Base-by-base conservation (phyloP, 2,888 invertebrate species). In the Chloroclystis v-ata region DNA sequence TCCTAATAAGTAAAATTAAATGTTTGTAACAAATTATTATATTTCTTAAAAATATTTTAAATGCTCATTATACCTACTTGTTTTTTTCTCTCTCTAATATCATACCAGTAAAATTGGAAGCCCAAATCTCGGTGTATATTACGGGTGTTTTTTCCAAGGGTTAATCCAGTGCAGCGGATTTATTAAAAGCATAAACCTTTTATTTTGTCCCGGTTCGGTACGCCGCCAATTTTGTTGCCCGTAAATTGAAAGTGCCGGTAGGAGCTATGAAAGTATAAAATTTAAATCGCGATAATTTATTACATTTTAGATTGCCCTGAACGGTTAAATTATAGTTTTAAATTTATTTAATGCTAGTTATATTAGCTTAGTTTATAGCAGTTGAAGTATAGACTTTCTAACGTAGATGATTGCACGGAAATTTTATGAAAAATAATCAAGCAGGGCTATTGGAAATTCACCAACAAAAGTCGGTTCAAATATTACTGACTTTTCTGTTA, bases 231-330 rank as follows among this genome's bases (percentile, higher is more conserved):
- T 67, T 65, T 59, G 60, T 61, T 59, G 55, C 56, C 60, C 47
- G 59, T 60, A 63, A 65, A 59, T 60, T 56, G 53, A 63, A 67
- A 65, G 60, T 64, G 56, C 55, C 60, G 50, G 52, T 48, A 48
- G 48, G 55, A 55, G 55, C 57, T 55, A 60, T 60, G 58, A 54
- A 61, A 54, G 56, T 55, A 60, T 60, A 57, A 54, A 61, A 59
- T 61, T 63, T 61, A 64, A 64, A 65, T 62, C 56, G 52, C 51
- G 60, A 60, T 60, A 60, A 63, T 66, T 64, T 67, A 57, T 60
- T 46, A 56, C 58, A 53, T 57, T 61, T 53, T 49, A 45, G 40
- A 59, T 51, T 56, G 49, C 28, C 30, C 30, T 41, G 39, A 29
- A 28, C 13, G 12, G 37, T 20, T 20, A 20, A 20, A 20, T 20